A percentile compares a stretch with the other conserved stretches of the same genome.
Evolutionary conservation across 2,888 invertebrate genomes (phyloP).

Genomic region (Rhaphigaster nebulosa): DNA sequence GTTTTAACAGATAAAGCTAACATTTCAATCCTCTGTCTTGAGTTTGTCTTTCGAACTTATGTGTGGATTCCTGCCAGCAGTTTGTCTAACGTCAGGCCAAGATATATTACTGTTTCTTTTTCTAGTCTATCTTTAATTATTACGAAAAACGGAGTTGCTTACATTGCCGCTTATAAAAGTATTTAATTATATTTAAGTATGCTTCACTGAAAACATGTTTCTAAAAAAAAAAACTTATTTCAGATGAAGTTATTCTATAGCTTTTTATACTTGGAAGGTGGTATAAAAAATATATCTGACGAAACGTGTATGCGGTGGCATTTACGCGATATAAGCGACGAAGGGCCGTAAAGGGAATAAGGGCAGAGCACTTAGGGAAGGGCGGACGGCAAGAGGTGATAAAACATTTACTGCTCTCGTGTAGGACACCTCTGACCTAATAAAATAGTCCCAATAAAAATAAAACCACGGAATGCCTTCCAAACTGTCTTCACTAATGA

Average conservation of each 20-base stretch:
- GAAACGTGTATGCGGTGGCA: background rate
- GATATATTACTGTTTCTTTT: background rate
- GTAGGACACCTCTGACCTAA: background rate
- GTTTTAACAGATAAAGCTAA: background rate
- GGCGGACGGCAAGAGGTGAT: background rate
- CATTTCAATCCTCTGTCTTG: background rate
- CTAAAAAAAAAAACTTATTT: background rate
- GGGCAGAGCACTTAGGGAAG: constrained; percentile 4
- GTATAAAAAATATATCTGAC: background rate
- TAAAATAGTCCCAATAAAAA: background rate
- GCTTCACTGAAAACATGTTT: background rate
- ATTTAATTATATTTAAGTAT: background rate
- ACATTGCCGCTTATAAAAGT: too few species aligned
- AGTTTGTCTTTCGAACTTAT: background rate
- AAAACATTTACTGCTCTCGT: background rate
- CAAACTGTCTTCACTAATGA: background rate
- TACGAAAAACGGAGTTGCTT: background rate
- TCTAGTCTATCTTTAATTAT: background rate
- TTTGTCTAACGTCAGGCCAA: background rate
- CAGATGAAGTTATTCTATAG: background rate
- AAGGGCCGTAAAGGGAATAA: constrained; percentile 21
- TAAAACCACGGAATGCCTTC: background rate
- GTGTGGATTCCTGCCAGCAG: background rate
- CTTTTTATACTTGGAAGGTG: background rate
- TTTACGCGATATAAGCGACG: background rate